phyloP scores from a whole-genome alignment of 2,888 invertebrate genomes.

The Cryptus armator region DNA sequence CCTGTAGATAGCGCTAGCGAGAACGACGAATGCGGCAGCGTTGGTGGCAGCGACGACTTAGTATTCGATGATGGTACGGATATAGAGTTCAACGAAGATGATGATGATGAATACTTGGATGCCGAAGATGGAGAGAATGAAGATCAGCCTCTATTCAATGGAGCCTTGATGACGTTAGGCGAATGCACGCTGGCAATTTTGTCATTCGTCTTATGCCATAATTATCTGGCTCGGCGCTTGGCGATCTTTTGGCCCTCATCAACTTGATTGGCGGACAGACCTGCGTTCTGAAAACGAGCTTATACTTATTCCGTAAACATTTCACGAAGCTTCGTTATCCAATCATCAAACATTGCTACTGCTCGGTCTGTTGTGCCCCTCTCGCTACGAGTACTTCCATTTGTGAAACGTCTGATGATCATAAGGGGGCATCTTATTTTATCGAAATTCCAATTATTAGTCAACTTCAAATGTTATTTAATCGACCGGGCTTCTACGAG shows the following conservation, averaged over 20 bases:
- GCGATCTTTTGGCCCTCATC: not conserved
- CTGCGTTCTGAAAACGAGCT: not conserved
- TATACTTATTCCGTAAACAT: conserved; percentile 13
- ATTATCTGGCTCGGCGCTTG: conserved; percentile 5
- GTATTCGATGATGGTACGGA: not conserved
- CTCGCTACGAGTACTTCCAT: conserved; percentile 7
- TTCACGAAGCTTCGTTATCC: conserved; percentile 1
- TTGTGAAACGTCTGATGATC: not conserved
- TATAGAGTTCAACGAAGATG: not conserved
- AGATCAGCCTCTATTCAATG: conserved; percentile 3
- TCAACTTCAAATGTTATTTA: conserved; percentile 5
- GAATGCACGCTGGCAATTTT: conserved; percentile 19
- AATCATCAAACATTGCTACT: conserved; percentile 21
- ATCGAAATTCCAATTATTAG: conserved; percentile 9
- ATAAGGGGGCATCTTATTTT: conserved; percentile 16
- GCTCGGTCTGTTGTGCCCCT: conserved; percentile 7
- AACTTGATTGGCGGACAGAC: not conserved
- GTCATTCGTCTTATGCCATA: conserved; percentile 9
- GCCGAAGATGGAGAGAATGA: not conserved
- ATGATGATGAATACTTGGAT: not conserved
- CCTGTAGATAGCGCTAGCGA: not conserved
- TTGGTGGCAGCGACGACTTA: not conserved
- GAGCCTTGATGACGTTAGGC: conserved; percentile 6
- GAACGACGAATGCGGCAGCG: not conserved
- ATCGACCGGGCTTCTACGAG: conserved; percentile 10